Evolutionary conservation across 2,797 vertebrate species (phyloP).

Genomic region (Triplophysa bombifrons): DNA sequence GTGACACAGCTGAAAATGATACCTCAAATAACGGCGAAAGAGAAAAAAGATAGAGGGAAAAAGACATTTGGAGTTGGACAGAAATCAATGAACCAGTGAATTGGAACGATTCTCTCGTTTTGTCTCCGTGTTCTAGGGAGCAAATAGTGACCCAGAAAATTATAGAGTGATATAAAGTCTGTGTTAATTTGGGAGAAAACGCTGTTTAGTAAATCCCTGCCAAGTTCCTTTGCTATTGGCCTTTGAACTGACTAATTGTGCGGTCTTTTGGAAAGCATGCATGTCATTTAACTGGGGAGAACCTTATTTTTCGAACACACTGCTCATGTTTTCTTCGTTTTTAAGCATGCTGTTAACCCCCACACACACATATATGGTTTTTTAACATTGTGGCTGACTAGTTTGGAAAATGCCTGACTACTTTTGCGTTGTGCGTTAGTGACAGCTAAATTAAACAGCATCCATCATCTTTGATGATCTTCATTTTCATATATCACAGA

Average conservation of each 20-base stretch:
- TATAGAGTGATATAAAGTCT: slow-evolving; percentile 57
- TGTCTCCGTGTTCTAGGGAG: slow-evolving; percentile 59
- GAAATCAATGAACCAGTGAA: slow-evolving; percentile 63
- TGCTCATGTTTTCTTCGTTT: slow-evolving; percentile 25
- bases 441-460: slow-evolving; percentile 31
- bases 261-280: slow-evolving; percentile 26
- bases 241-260: slow-evolving; percentile 54
- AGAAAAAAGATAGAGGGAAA: slow-evolving; percentile 9
- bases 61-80: slow-evolving; percentile 42
- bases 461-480: slow-evolving; percentile 32
- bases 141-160: slow-evolving; percentile 62
- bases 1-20: slow-evolving; percentile 59
- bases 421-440: slow-evolving; percentile 4
- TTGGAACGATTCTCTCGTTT: slow-evolving; percentile 59
- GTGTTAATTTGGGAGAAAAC: slow-evolving; percentile 47
- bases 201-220: slow-evolving; percentile 21
- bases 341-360: slow-evolving; percentile 1
- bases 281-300: slow-evolving; percentile 26
- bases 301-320: slow-evolving; percentile 34
- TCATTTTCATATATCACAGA: slow-evolving; percentile 17
- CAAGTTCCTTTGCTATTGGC: slow-evolving; percentile 32
- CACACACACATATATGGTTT: not conserved
- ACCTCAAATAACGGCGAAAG: slow-evolving; percentile 44
- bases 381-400: slow-evolving; percentile 2
- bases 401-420: not conserved